These are phyloP conservation scores for Stenodema calcarata DNA, from an alignment of 2,888 invertebrate species.

Conservation along the genomic window DNA sequence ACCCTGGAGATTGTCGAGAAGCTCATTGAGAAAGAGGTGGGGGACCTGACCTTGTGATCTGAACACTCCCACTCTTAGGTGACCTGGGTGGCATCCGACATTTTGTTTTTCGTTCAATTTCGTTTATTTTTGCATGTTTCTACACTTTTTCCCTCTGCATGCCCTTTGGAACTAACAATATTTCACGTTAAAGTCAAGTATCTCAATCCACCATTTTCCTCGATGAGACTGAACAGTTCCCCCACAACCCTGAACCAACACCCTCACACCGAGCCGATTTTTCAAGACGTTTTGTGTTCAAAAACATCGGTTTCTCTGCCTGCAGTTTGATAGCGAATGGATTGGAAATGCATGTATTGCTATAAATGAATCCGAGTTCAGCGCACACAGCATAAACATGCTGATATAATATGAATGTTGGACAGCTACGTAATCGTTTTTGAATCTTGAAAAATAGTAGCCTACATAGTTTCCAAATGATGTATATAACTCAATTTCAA, in stretches of 20 bases:
- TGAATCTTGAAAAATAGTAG: too few relatives aligned
- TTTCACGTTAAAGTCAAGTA: neutral
- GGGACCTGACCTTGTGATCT: constrained; percentile 23
- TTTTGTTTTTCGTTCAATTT: neutral
- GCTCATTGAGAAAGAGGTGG: constrained; percentile 94
- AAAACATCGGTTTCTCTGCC: neutral
- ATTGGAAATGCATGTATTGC: neutral
- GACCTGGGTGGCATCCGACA: neutral
- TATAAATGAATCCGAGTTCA: neutral
- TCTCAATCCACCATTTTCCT: neutral
- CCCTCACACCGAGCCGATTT: neutral
- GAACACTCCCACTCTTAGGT: neutral
- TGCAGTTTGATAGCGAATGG: neutral
- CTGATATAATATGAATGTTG: too few relatives aligned
- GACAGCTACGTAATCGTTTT: too few relatives aligned
- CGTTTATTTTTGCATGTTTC: neutral
- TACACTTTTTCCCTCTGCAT: neutral
- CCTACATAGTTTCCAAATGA: too few relatives aligned
- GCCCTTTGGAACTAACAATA: neutral
- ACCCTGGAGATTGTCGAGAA: constrained; percentile 94
- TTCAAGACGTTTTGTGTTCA: neutral
- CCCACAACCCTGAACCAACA: neutral
- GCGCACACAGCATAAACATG: neutral
- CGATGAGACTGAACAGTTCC: neutral
- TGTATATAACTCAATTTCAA: too few relatives aligned